Evolutionary conservation across 2,888 invertebrate genomes (phyloP), one percentile per base, ranked within the genome.

Genomic region (Megaustenia siamemsis): DNA sequence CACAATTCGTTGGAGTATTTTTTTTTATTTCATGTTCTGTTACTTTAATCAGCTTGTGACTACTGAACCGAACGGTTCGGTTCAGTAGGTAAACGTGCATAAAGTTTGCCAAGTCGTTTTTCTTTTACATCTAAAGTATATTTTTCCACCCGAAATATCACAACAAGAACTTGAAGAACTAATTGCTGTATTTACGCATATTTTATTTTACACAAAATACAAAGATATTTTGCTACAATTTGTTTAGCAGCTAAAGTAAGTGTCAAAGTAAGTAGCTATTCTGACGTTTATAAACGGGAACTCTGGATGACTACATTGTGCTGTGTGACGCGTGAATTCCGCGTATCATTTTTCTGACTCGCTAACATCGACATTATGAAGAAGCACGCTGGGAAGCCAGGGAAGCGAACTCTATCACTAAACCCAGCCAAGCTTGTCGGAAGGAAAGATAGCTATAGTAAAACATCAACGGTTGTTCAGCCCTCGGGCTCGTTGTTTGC

Each of bases 401-500:
- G 43, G 32, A 79, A 45, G 66, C 2, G 79, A n/a, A n/a, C 40
- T 10, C 45, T 10, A 6, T 32, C 66, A 1, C 53, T 40, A 45
- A 66, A n/a, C 45, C 21, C 79, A 43, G 43, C 45, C 24, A 79
- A 66, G 79, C 32, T 12, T 63, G 66, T 28, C 43, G 79, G 63
- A 15, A 66, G 79, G 15, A 66, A 79, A 43, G 79, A 45, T 35
- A 73, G 15, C 73, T 32, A 49, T 32, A n/a, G 38, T 60, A 78
- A 43, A 60, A 40, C 28, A 6, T 43, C 18, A 18, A 32, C 28
- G 15, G 32, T 24, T 45, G 12, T 1, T n/a, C 45, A 45, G 66
- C 10, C 18, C 45, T 28, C 66, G 43, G 63, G 1, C 32, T 32
- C 66, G 66, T 66, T 12, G 28, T 15, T 28, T 45, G 32, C 43